These are phyloP conservation scores for Chironomus striatipennis DNA, from an alignment of 1,140 invertebrate genomes.

Conservation along the genomic window DNA sequence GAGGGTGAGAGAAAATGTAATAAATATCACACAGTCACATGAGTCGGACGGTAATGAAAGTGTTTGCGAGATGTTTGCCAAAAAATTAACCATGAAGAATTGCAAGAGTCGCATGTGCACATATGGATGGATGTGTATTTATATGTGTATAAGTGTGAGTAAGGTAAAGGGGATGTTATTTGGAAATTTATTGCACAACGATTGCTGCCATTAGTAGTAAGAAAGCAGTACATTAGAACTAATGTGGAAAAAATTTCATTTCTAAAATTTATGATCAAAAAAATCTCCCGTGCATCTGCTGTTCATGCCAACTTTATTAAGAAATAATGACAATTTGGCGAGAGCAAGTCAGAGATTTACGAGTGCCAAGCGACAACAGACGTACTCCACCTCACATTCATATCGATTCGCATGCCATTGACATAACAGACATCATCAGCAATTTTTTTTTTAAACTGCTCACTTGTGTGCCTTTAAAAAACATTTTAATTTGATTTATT, in stretches of 20 bases:
- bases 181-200: background rate
- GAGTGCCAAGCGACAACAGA: no score
- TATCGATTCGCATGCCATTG: background rate
- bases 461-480: background rate
- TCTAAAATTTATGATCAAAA: background rate
- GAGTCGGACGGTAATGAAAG: background rate
- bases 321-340: background rate
- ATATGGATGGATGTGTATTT: no score
- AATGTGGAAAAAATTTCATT: conserved; percentile 4
- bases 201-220: background rate
- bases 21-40: background rate
- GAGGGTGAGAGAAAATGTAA: background rate
- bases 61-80: conserved; percentile 7
- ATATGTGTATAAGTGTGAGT: background rate
- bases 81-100: conserved; percentile 14
- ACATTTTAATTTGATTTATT: background rate
- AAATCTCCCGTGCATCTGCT: background rate
- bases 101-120: background rate
- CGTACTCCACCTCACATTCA: no score
- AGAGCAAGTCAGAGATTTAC: no score
- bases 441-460: background rate
- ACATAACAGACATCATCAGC: background rate
- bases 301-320: background rate
- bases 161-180: background rate
- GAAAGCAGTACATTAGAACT: background rate